phyloP scores from a whole-genome alignment of 2,888 invertebrate genomes.

The Cheilosia grossa region DNA sequence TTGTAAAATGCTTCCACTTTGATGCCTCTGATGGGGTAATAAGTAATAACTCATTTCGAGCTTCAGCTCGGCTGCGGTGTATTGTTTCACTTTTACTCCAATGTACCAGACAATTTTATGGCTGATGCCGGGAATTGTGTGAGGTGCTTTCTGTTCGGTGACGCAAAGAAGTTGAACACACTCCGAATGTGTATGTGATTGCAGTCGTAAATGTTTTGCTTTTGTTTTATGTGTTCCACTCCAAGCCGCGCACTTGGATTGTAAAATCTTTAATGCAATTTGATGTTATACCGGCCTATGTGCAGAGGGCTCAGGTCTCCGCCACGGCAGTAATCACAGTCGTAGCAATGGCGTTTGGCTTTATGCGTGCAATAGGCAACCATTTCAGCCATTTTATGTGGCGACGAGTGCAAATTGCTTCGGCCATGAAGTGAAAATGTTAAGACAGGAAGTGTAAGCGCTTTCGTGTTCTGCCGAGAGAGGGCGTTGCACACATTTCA shows the following conservation, averaged over 20 bases:
- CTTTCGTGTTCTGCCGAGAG: too few relatives aligned
- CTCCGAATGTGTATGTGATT: constrained; percentile 10
- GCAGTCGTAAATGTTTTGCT: constrained; percentile 67
- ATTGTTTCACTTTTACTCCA: constrained; percentile 23
- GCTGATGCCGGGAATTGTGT: constrained; percentile 12
- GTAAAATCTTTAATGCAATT: constrained; percentile 69
- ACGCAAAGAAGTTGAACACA: constrained; percentile 44
- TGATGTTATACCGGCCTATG: constrained; percentile 46
- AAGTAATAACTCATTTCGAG: constrained; percentile 68
- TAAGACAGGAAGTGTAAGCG: neutral
- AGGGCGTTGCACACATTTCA: too few relatives aligned
- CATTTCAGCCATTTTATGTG: constrained; percentile 52
- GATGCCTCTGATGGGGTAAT: constrained; percentile 75
- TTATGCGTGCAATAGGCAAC: constrained; percentile 57
- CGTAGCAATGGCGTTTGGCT: constrained; percentile 63
- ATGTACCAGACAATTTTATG: constrained; percentile 52
- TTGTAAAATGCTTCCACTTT: constrained; percentile 73
- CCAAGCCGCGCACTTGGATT: constrained; percentile 50
- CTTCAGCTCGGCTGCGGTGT: constrained; percentile 17
- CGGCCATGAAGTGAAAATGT: constrained; percentile 60
- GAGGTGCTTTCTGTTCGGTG: constrained; percentile 22
- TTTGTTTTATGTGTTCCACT: constrained; percentile 51
- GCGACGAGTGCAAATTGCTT: constrained; percentile 60
- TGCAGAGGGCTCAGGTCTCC: constrained; percentile 3
- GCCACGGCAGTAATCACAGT: constrained; percentile 62